These are phyloP conservation scores for Dolichomitus sp. DNA, from an alignment of 2,888 invertebrate genomes.

Conservation along the genomic window DNA sequence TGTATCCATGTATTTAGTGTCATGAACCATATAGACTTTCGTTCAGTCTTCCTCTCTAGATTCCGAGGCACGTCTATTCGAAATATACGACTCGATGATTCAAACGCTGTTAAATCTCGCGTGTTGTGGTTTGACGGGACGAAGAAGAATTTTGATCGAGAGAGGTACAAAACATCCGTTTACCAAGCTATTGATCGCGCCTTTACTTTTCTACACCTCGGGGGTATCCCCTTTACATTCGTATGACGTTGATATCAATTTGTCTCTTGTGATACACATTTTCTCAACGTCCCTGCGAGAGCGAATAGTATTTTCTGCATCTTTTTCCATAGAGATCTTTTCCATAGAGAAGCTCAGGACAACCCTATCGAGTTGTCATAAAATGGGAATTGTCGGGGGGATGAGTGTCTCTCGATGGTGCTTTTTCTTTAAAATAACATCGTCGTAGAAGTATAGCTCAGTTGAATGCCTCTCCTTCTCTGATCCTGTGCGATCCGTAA, in stretches of 20 bases:
- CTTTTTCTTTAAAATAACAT: conserved; percentile 72
- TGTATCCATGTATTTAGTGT: background rate
- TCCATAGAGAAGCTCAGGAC: conserved; percentile 11
- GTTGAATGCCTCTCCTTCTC: conserved; percentile 21
- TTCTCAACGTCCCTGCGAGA: background rate
- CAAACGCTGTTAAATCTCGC: conserved; percentile 60
- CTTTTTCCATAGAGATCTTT: conserved; percentile 24
- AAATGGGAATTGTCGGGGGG: conserved; percentile 46
- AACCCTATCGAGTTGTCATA: conserved; percentile 39
- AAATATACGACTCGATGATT: conserved; percentile 57
- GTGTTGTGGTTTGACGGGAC: conserved; percentile 45
- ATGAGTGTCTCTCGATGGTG: conserved; percentile 44
- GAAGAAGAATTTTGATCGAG: conserved; percentile 62
- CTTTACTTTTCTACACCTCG: conserved; percentile 15
- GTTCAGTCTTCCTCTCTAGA: conserved; percentile 3
- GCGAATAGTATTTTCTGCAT: conserved; percentile 3
- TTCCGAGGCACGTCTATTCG: conserved; percentile 46
- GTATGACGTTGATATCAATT: conserved; percentile 50
- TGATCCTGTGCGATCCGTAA: conserved; percentile 67
- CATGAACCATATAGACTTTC: conserved; percentile 16
- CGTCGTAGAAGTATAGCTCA: conserved; percentile 55
- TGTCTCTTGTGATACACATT: conserved; percentile 12
- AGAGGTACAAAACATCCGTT: conserved; percentile 39
- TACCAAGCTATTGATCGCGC: conserved; percentile 27
- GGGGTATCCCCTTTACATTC: conserved; percentile 21